Conservation (phyloP, 2,888 invertebrate genomes). For the Encarsia formosa region DNA sequence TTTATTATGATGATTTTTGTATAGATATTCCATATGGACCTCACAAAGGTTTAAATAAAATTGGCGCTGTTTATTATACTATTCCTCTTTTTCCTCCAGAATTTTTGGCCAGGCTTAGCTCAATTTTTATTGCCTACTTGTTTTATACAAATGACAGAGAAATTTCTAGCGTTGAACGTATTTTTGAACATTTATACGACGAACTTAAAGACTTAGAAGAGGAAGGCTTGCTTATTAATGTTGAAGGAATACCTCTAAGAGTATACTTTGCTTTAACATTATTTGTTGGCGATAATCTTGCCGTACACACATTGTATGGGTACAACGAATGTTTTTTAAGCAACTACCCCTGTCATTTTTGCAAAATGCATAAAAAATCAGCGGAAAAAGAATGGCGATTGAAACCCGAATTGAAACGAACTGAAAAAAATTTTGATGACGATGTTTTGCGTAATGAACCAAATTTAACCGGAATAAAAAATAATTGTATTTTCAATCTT, state of each 20-base stretch:
- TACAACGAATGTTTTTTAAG: too few species aligned
- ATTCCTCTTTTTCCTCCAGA: constrained; percentile 24
- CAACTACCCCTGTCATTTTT: too few species aligned
- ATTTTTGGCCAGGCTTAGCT: constrained; percentile 10
- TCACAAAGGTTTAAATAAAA: constrained; percentile 16
- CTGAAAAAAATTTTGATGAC: too few species aligned
- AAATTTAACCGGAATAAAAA: too few species aligned
- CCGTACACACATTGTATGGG: too few species aligned
- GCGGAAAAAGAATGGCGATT: too few species aligned
- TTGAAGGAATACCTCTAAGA: background rate
- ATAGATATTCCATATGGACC: constrained; percentile 21
- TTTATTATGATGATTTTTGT: constrained; percentile 30
- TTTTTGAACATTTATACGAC: constrained; percentile 18
- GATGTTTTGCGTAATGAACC: too few species aligned
- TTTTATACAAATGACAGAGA: constrained; percentile 18
- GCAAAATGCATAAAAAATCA: too few species aligned
- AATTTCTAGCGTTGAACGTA: constrained; percentile 11
- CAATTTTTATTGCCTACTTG: constrained; percentile 19
- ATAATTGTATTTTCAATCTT: too few species aligned
- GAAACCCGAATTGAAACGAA: too few species aligned
- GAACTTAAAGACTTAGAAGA: constrained; percentile 23
- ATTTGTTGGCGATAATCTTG: too few species aligned
- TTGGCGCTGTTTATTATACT: constrained; percentile 23
- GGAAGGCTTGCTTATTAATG: constrained; percentile 10
- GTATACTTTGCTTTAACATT: constrained; percentile 23